phyloP scores from a whole-genome alignment of 2,113 vertebrate species.

The Cheirogaleus medius region DNA sequence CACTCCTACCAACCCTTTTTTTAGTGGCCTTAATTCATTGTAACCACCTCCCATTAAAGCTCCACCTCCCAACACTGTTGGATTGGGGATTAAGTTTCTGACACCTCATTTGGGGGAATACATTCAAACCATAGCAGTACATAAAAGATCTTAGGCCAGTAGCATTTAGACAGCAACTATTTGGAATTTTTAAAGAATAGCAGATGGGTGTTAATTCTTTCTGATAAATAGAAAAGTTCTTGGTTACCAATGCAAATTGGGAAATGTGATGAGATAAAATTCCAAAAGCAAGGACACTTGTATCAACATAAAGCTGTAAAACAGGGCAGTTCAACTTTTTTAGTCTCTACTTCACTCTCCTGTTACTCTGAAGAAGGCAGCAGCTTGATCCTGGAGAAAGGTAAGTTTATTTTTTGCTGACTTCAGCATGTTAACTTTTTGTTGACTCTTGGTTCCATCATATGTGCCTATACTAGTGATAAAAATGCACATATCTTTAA shows the following conservation, averaged over 20 bases:
- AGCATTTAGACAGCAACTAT: neutral
- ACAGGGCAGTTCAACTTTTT: too few relatives aligned
- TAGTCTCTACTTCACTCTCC: neutral
- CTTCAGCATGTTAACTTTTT: neutral
- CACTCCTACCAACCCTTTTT: too few relatives aligned
- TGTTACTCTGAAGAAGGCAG: neutral
- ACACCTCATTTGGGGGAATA: neutral
- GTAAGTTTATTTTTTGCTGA: neutral
- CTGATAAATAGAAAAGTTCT: neutral
- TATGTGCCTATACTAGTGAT: neutral
- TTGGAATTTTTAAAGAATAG: conserved; percentile 22
- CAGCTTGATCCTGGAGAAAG: neutral
- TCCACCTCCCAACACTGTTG: neutral
- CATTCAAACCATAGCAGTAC: neutral
- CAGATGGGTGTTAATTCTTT: neutral
- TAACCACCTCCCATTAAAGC: neutral
- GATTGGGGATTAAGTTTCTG: neutral
- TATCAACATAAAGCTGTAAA: neutral
- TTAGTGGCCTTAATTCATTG: neutral
- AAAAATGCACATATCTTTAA: neutral
- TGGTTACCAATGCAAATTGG: neutral
- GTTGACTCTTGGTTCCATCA: neutral
- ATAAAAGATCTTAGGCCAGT: conserved; percentile 15
- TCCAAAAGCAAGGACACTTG: neutral
- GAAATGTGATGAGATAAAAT: neutral